These are phyloP conservation scores for Hipparchia sbordonii DNA, from an alignment of 2,888 invertebrate species.

Conservation along the genomic window DNA sequence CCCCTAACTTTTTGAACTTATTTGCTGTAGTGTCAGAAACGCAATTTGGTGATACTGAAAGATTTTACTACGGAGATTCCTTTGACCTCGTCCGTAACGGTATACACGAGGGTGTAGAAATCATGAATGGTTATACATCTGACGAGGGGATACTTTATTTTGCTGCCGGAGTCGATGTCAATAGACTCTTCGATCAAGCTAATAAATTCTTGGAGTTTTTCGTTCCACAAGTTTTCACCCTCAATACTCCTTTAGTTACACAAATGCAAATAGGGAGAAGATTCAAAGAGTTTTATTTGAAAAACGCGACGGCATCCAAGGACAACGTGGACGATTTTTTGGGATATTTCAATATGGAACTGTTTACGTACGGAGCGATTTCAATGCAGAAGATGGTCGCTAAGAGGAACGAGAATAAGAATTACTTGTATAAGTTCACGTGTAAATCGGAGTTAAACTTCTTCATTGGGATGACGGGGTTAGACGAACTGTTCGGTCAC, in stretches of 20 bases:
- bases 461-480: background rate
- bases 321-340: constrained; percentile 43
- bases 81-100: constrained; percentile 67
- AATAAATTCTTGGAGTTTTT: constrained; percentile 45
- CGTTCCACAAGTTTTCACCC: constrained; percentile 42
- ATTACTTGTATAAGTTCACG: constrained; percentile 54
- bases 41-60: constrained; percentile 49
- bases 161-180: constrained; percentile 44
- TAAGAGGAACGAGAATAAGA: constrained; percentile 42
- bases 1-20: constrained; percentile 36
- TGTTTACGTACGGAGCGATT: constrained; percentile 43
- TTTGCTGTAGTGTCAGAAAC: constrained; percentile 49
- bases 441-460: constrained; percentile 52
- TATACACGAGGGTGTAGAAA: constrained; percentile 79
- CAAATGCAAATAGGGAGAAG: constrained; percentile 48
- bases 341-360: constrained; percentile 43
- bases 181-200: constrained; percentile 35
- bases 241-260: constrained; percentile 37
- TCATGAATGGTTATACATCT: constrained; percentile 86
- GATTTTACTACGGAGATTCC: constrained; percentile 51
- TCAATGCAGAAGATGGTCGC: constrained; percentile 47
- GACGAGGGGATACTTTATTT: constrained; percentile 82
- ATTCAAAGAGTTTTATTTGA: constrained; percentile 47
- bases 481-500: constrained; percentile 6
- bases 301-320: constrained; percentile 40